A percentile compares a stretch with the other conserved stretches of the same genome.
Conservation (phyloP, 2,797 vertebrate genomes). For the Notamacropus eugenii region DNA sequence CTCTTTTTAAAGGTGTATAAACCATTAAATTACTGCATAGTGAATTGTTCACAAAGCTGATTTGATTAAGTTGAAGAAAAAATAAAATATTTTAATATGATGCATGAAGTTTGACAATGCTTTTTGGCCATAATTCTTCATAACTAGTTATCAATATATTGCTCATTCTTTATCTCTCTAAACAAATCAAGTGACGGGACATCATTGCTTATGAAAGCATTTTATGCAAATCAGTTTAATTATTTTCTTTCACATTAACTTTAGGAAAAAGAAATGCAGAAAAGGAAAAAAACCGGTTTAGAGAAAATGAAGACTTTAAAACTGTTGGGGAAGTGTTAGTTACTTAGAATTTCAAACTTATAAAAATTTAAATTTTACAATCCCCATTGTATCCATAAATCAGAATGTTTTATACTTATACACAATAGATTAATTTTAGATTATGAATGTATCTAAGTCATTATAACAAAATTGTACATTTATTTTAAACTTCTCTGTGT, state of each 20-base stretch:
- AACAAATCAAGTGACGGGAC: slow-evolving; percentile 50
- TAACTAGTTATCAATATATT: slow-evolving; percentile 15
- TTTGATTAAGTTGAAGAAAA: slow-evolving; percentile 45
- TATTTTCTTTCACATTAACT: background rate
- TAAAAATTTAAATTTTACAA: background rate
- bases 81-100: slow-evolving; percentile 58
- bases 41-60: slow-evolving; percentile 44
- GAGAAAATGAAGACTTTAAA: background rate
- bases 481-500: background rate
- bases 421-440: background rate
- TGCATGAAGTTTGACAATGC: slow-evolving; percentile 37
- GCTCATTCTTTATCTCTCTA: slow-evolving; percentile 50
- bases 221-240: slow-evolving; percentile 55
- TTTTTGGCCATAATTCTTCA: slow-evolving; percentile 61
- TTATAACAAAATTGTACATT: background rate
- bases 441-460: background rate
- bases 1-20: slow-evolving; percentile 39
- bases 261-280: background rate
- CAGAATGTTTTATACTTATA: background rate
- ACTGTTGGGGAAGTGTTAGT: background rate
- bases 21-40: slow-evolving; percentile 24
- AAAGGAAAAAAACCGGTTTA: background rate
- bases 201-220: slow-evolving; percentile 37
- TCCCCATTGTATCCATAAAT: background rate
- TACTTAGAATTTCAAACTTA: background rate